These are phyloP conservation scores for Monoplex corrugatus DNA, from an alignment of 2,888 invertebrate genomes.

Conservation along the genomic window DNA sequence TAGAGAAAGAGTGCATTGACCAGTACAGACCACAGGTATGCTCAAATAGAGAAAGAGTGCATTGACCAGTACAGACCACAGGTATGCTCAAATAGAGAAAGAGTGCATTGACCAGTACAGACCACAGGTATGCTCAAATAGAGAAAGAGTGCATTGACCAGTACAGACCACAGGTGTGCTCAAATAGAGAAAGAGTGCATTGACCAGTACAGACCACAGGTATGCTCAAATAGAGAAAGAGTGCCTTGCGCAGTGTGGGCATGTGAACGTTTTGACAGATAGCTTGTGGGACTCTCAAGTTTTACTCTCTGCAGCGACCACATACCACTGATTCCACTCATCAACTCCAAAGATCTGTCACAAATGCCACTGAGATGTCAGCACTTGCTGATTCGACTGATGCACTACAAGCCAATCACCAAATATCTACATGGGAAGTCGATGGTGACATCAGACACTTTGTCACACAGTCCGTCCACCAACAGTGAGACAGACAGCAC, in stretches of 20 bases:
- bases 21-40: background rate
- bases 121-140: background rate
- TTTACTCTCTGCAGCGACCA: background rate
- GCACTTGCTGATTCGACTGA: background rate
- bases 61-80: background rate
- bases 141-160: slow-evolving; percentile 6
- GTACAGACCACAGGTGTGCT: background rate
- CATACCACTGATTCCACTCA: background rate
- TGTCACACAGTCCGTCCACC: too few species aligned
- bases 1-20: slow-evolving; percentile 11
- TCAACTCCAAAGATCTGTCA: background rate
- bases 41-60: background rate
- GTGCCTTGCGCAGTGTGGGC: background rate
- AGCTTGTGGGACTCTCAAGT: background rate
- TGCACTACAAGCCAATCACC: too few species aligned
- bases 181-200: slow-evolving; percentile 9
- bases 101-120: background rate
- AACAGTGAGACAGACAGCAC: too few species aligned
- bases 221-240: slow-evolving; percentile 1
- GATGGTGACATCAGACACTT: too few species aligned
- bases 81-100: background rate
- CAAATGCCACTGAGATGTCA: background rate
- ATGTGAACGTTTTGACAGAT: background rate
- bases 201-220: background rate
- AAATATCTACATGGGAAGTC: too few species aligned